phyloP scores from a whole-genome alignment of 2,113 vertebrate species.

The Suncus etruscus region DNA sequence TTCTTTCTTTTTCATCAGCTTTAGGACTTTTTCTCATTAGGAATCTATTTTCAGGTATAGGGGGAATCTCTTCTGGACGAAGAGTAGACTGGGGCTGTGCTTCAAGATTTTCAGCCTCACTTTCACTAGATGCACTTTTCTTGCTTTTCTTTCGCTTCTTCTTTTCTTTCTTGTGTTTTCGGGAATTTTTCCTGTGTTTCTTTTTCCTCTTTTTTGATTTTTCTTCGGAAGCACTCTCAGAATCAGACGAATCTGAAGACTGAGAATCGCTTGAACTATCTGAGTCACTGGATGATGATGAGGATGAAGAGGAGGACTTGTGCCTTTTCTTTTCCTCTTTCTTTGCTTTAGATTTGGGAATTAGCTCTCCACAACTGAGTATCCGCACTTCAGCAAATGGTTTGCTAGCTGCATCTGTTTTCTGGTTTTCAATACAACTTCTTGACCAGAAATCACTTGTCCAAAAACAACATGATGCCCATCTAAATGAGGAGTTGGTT shows the following conservation, averaged over 20 bases:
- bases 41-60: conserved; percentile 97
- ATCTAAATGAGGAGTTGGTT: conserved; percentile 97
- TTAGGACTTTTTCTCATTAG: conserved; percentile 96
- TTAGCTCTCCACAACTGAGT: conserved; percentile 96
- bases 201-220: too few relatives aligned
- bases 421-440: conserved; percentile 99
- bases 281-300: too few relatives aligned
- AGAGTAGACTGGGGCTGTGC: conserved; percentile 93
- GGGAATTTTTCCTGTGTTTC: too few relatives aligned
- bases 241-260: too few relatives aligned
- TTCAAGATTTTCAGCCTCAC: conserved; percentile 91
- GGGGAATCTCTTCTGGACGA: conserved; percentile 98
- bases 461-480: conserved; percentile 99
- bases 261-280: too few relatives aligned
- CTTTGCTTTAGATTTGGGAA: conserved; percentile 98
- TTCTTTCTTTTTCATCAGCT: conserved; percentile 91
- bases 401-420: conserved; percentile 96
- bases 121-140: conserved; percentile 92
- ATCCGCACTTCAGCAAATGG: conserved; percentile 97
- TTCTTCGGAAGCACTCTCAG: too few relatives aligned
- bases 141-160: too few relatives aligned
- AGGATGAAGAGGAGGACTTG: too few relatives aligned
- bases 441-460: conserved; percentile 98
- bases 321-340: too few relatives aligned
- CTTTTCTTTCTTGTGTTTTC: too few relatives aligned